A percentile compares a stretch with the other conserved stretches of the same genome.
These are phyloP conservation scores for Larimichthys polyactis DNA, from an alignment of 2,113 vertebrate genomes.

Conservation along the genomic window DNA sequence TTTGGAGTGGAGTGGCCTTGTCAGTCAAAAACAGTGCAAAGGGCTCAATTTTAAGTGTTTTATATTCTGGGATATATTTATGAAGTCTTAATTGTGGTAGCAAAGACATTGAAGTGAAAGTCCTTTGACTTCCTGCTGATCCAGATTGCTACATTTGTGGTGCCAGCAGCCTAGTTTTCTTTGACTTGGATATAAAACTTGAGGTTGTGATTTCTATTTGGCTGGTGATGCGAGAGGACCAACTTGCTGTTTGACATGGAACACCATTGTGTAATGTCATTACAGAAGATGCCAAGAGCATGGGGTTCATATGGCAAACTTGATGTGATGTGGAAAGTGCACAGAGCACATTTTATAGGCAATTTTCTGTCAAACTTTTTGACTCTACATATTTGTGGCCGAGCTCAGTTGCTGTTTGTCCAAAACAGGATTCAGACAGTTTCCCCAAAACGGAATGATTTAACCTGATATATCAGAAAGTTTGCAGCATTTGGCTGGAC, in stretches of 20 bases:
- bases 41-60: slow-evolving; percentile 53
- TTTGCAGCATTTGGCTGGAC: slow-evolving; percentile 32
- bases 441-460: slow-evolving; percentile 43
- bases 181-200: slow-evolving; percentile 58
- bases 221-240: slow-evolving; percentile 59
- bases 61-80: slow-evolving; percentile 70
- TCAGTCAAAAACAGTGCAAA: slow-evolving; percentile 62
- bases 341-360: slow-evolving; percentile 54
- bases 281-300: slow-evolving; percentile 64
- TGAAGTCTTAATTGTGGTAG: slow-evolving; percentile 57
- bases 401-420: slow-evolving; percentile 38
- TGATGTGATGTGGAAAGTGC: slow-evolving; percentile 63
- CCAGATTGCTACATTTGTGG: slow-evolving; percentile 42
- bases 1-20: slow-evolving; percentile 65
- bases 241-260: slow-evolving; percentile 62
- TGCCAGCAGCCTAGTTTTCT: slow-evolving; percentile 63
- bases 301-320: slow-evolving; percentile 70
- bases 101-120: slow-evolving; percentile 54
- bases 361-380: slow-evolving; percentile 54
- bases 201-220: slow-evolving; percentile 61
- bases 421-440: slow-evolving; percentile 32
- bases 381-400: slow-evolving; percentile 60
- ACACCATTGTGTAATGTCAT: slow-evolving; percentile 72
- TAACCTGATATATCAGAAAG: slow-evolving; percentile 34
- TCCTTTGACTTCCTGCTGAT: slow-evolving; percentile 63